Evolutionary conservation across 2,888 invertebrate genomes (phyloP).

Genomic region (Hirtodrosophila cameraria): DNA sequence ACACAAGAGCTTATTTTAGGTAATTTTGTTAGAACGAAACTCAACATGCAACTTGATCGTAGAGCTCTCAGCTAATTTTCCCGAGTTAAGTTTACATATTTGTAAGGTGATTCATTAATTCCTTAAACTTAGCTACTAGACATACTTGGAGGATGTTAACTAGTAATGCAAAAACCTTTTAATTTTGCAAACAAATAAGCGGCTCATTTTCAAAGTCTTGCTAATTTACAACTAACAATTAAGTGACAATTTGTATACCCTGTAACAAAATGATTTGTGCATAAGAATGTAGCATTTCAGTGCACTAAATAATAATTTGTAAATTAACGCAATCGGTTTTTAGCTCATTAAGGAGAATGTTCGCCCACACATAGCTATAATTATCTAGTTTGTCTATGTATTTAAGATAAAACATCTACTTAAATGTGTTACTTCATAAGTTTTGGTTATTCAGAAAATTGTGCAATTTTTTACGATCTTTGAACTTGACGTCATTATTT

Average conservation of each 20-base stretch:
- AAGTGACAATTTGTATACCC: constrained; percentile 11
- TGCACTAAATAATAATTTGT: background rate
- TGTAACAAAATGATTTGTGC: background rate
- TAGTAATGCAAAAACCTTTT: constrained; percentile 10
- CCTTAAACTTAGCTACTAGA: background rate
- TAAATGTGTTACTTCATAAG: no score
- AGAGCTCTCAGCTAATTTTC: no score
- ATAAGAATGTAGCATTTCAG: background rate
- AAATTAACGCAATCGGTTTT: no score
- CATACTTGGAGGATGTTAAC: constrained; percentile 6
- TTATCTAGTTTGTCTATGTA: no score
- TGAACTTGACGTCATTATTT: no score
- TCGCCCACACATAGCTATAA: no score
- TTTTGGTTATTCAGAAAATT: no score
- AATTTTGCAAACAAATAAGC: constrained; percentile 10
- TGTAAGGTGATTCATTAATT: background rate
- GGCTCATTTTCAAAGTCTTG: background rate
- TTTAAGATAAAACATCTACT: no score
- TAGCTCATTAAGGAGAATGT: no score
- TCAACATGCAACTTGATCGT: background rate
- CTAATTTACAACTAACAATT: constrained; percentile 1
- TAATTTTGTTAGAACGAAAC: constrained; percentile 7
- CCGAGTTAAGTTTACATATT: background rate
- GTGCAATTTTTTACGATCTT: no score
- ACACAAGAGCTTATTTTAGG: constrained; percentile 2